Evolutionary conservation across 2,888 invertebrate genomes (phyloP), one percentile per base, ranked within the genome.

Genomic region (Cataglyphis cursor): DNA sequence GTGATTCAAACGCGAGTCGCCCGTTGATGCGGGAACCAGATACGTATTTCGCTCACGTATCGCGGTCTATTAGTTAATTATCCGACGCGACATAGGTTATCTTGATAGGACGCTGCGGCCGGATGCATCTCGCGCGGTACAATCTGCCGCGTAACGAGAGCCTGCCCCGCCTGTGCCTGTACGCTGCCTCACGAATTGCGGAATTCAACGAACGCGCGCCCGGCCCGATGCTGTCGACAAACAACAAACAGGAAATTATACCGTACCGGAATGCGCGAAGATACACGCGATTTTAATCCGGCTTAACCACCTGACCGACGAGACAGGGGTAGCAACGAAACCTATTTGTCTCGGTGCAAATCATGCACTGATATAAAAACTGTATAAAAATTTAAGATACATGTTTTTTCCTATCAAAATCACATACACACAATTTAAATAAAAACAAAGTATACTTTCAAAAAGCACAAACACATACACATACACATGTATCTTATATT

Each of bases 1-100:
- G 85, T 76, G 86, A 87, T 89, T 90, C 86, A 86, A 86, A 86
- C 84, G 85, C 78, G 86, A 84, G 72, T 81, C 83, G 74, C 61
- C 80, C 81, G 51, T 15, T 85, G 76, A 75, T 82, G 85, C 80
- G 82, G 85, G 81, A 86, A 81, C 84, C 82, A 75, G 65, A 78
- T 87, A 73, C 68, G 87, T 81, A 87, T 74, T 87, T 87, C 82
- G 82, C 87, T 82, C 87, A 88, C 87, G 85, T 85, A 88, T 85
- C 83, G 86, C 82, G 80, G 87, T 87, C 86, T 88, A 90, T 92
- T 90, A 89, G 88, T 89, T 91, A 91, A 92, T 92, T 91, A 91
- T 85, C 81, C 85, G 84, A 81, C 87, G 84, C 83, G 86, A 83
- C 87, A 80, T 80, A 85, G 89, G 85, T 91, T 90, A 90, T 88